phyloP scores from a whole-genome alignment of 2,888 invertebrate species.

The Coremacera marginata region DNA sequence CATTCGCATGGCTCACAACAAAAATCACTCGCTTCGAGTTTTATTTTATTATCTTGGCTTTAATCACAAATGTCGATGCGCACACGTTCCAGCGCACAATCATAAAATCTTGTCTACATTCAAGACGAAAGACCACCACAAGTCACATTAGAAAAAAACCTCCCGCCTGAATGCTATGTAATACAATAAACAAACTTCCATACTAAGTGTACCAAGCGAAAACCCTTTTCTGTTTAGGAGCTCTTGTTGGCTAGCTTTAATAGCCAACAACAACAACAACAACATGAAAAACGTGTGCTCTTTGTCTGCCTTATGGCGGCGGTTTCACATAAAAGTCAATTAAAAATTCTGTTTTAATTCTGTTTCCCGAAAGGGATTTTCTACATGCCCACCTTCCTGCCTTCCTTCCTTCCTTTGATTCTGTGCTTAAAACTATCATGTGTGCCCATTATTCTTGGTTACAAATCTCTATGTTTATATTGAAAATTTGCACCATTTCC shows the following conservation, averaged over 20 bases:
- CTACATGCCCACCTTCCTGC: no score
- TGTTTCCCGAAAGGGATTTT: background rate
- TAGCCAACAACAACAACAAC: background rate
- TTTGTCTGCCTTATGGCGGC: conserved; percentile 1
- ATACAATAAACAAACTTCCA: no score
- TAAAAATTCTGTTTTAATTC: background rate
- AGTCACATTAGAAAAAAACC: no score
- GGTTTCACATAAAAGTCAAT: conserved; percentile 28
- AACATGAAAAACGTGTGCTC: conserved; percentile 31
- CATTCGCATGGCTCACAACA: background rate
- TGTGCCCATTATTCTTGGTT: background rate
- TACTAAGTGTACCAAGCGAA: background rate
- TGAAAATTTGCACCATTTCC: conserved; percentile 25
- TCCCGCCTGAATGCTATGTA: no score
- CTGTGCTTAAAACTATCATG: no score
- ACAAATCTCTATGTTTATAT: background rate
- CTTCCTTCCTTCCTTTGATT: no score
- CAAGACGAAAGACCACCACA: no score
- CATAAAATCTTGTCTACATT: conserved; percentile 13
- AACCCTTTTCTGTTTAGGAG: background rate
- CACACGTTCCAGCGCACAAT: conserved; percentile 3
- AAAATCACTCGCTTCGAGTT: background rate
- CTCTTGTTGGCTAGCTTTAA: background rate
- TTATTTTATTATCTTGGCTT: background rate
- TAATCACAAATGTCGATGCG: conserved; percentile 4